A percentile compares a stretch with the other conserved stretches of the same genome.
These are phyloP conservation scores for Dissostichus mawsoni DNA, from an alignment of 2,113 vertebrate species.

Conservation along the genomic window DNA sequence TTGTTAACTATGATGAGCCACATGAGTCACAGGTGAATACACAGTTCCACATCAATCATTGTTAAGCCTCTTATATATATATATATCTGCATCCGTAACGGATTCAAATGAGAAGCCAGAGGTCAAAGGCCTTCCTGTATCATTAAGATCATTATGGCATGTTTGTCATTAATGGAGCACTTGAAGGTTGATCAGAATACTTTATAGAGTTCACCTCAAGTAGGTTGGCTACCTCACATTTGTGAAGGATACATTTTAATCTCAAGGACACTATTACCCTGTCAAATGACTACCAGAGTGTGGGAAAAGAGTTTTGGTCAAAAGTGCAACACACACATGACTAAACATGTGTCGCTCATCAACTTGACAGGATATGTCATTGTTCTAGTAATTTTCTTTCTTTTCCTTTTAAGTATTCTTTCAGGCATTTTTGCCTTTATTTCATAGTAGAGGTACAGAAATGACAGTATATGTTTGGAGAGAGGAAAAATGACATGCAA, in stretches of 20 bases:
- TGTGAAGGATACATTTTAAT: neutral
- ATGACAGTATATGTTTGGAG: neutral
- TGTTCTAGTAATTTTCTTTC: neutral
- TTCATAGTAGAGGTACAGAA: neutral
- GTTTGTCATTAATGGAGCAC: neutral
- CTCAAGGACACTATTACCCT: too few species aligned
- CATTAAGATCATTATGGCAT: neutral
- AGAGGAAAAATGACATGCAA: neutral
- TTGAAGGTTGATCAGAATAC: neutral
- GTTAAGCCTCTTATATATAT: too few species aligned
- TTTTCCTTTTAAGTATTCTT: neutral
- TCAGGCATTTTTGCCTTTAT: neutral
- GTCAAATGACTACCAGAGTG: neutral
- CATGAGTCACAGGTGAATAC: too few species aligned
- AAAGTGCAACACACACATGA: neutral
- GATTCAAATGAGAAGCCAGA: neutral
- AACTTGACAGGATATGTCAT: neutral
- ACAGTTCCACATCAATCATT: too few species aligned
- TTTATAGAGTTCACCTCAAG: too few species aligned
- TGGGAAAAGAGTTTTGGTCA: neutral
- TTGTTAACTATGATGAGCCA: too few species aligned
- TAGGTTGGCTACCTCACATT: neutral
- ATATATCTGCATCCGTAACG: neutral
- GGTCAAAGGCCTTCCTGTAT: neutral
- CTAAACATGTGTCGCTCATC: neutral